These are phyloP conservation scores for Cathartes aura DNA, from an alignment of 2,113 vertebrate genomes.

Conservation along the genomic window DNA sequence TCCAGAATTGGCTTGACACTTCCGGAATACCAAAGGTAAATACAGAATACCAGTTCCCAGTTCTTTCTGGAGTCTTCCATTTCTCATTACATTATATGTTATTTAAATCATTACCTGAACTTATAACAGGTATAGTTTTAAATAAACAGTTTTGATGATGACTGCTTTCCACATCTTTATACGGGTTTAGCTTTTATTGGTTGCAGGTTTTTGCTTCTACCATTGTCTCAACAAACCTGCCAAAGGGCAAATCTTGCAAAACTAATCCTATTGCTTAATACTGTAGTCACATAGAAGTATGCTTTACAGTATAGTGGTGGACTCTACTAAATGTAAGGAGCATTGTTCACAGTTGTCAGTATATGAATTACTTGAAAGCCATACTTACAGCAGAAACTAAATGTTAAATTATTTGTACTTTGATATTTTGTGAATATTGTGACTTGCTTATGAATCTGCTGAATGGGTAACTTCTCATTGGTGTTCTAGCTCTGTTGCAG, in stretches of 20 bases:
- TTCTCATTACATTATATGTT: background rate
- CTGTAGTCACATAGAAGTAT: background rate
- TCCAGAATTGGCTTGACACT: constrained; percentile 90
- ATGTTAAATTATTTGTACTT: background rate
- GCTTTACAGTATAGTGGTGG: background rate
- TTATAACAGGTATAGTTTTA: background rate
- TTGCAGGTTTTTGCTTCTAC: background rate
- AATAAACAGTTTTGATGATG: background rate
- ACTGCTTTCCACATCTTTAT: background rate
- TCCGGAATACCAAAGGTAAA: constrained; percentile 92
- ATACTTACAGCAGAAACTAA: background rate
- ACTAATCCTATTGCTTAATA: background rate
- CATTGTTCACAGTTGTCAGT: background rate
- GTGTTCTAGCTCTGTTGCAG: background rate
- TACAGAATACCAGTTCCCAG: background rate
- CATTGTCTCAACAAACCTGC: background rate
- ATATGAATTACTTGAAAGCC: background rate
- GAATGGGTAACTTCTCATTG: background rate
- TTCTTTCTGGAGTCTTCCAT: background rate
- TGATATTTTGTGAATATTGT: background rate
- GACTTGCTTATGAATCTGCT: background rate
- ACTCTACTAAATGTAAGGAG: background rate
- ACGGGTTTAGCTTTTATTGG: background rate
- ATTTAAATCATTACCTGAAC: background rate
- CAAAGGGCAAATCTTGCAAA: background rate